Base-by-base conservation (phyloP, 2,797 vertebrate species). In the Thunnus albacares region DNA sequence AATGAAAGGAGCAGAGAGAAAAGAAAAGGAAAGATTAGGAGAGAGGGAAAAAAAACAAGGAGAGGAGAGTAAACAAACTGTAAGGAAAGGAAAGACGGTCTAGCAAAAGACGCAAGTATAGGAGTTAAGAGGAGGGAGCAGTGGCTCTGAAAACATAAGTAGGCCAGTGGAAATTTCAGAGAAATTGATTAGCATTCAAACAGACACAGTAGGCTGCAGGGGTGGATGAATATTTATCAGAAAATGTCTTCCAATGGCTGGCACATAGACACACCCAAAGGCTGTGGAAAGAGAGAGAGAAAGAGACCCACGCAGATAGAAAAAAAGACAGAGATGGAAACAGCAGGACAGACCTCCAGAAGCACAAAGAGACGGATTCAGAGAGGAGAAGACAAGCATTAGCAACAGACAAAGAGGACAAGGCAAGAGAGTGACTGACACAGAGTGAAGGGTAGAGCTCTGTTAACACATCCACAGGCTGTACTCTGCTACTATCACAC, bases 101-200 rank as follows among this genome's bases (percentile, higher is more conserved):
- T 20, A 38, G 28, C 55, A 33, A 43, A 75, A 52, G 55, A 80
- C 52, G 30, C 9, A 45, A 65, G 51, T 15, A 22, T 33, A 56
- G 20, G 75, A 75, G 72, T 83, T 80, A 24, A 73, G 71, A 74
- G 74, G 77, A 87, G 49, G 78, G 20, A 81, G 79, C 57, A 38
- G 45, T 53, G 35, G 79, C 73, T 84, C 41, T 78, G 83, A 78
- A 87, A 81, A 71, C 79, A 81, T 77, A 93, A 92, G 87, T 93
- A 92, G 92, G 93, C 83, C 92, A 90, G 66, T 76, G 82, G 87
- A 91, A 85, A 91, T 91, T 90, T 86, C 77, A 84, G 83, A 86
- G 79, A 91, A 93, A 95, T 94, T 92, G 92, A 95, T 95, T 93
- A 94, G 93, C 90, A 94, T 94, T 91, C 83, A 80, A 90, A 90